These are phyloP conservation scores for Meganola albula DNA, from an alignment of 2,888 invertebrate genomes.

Conservation along the genomic window DNA sequence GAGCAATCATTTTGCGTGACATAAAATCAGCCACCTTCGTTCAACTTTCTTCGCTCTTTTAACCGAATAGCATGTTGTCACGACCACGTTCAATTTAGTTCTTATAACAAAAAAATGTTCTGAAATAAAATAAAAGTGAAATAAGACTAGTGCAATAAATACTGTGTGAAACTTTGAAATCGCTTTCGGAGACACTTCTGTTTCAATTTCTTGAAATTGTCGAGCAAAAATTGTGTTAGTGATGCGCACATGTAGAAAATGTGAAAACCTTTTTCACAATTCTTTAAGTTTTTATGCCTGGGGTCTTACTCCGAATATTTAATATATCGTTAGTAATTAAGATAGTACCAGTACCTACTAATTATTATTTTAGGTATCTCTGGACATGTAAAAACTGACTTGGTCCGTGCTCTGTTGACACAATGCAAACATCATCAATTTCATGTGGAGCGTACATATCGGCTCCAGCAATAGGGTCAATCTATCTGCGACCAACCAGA, in stretches of 20 bases:
- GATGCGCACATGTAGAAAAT: conserved; percentile 25
- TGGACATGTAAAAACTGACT: no score
- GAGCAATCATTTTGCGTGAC: conserved; percentile 30
- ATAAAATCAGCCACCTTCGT: conserved; percentile 13
- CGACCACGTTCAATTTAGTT: conserved; percentile 26
- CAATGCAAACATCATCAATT: no score
- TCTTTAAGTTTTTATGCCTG: no score
- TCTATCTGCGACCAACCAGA: no score
- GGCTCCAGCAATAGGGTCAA: no score
- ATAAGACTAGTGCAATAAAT: conserved; percentile 11
- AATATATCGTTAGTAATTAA: no score
- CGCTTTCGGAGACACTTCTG: conserved; percentile 54
- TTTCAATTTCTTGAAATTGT: conserved; percentile 63
- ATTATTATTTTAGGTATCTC: no score
- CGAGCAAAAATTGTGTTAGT: conserved; percentile 57
- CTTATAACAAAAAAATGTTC: conserved; percentile 26
- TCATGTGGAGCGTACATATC: no score
- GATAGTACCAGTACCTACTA: no score
- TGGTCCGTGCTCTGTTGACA: no score
- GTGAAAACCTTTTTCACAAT: conserved; percentile 19
- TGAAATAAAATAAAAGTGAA: conserved; percentile 24
- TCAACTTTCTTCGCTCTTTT: conserved; percentile 14
- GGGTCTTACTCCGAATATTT: no score
- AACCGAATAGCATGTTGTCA: conserved; percentile 14
- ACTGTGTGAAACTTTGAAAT: conserved; percentile 32